Conservation (phyloP, 2,113 vertebrate genomes). For the Triplophysa dalaica region DNA sequence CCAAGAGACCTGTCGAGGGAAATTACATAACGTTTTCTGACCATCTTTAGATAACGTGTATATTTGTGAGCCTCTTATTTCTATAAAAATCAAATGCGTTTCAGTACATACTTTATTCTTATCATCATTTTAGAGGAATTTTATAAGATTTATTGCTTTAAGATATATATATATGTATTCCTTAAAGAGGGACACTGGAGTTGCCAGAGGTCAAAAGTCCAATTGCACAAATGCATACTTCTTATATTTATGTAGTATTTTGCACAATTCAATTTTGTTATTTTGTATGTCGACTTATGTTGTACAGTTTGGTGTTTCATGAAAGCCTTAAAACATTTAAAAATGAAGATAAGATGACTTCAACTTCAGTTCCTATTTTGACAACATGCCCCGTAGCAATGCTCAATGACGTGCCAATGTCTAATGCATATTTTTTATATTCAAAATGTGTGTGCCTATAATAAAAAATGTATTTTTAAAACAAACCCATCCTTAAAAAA, state of each 20-base stretch:
- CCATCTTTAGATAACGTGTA: not conserved
- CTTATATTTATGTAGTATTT: too few species aligned
- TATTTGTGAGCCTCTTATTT: not conserved
- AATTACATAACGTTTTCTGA: not conserved
- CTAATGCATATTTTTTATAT: not conserved
- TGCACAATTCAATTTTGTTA: too few species aligned
- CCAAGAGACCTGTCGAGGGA: constrained; percentile 85
- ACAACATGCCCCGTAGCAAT: not conserved
- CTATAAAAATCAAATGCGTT: too few species aligned
- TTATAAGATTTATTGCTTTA: too few species aligned
- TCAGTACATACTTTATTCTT: not conserved
- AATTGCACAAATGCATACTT: too few species aligned
- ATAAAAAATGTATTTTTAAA: not conserved
- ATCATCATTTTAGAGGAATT: not conserved
- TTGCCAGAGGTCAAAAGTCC: too few species aligned
- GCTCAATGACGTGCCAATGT: not conserved
- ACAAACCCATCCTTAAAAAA: not conserved
- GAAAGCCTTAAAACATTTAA: not conserved
- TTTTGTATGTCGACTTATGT: too few species aligned
- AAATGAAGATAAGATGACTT: not conserved
- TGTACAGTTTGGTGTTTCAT: too few species aligned
- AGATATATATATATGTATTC: too few species aligned
- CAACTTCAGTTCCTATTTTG: not conserved
- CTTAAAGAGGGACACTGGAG: too few species aligned
- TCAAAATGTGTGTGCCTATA: not conserved